phyloP scores from a whole-genome alignment of 2,888 invertebrate species.

The Carterocephalus palaemon region DNA sequence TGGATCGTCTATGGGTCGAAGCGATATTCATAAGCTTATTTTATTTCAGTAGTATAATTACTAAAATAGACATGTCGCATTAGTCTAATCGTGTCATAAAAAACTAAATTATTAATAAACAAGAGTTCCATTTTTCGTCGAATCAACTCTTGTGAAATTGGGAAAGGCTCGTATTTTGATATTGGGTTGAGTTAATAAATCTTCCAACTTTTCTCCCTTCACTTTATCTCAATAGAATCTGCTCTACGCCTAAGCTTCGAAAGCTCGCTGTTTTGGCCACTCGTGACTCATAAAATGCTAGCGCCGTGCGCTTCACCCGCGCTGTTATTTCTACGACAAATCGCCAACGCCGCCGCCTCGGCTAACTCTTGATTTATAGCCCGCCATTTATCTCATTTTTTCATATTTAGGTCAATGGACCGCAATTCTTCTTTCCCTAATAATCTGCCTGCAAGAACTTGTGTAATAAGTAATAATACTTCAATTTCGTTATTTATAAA shows the following conservation, averaged over 20 bases:
- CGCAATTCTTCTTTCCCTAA: conserved; percentile 9
- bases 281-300: conserved; percentile 47
- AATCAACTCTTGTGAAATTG: too few species aligned
- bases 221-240: background rate
- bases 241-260: background rate
- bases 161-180: too few species aligned
- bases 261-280: conserved; percentile 10
- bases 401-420: conserved; percentile 29
- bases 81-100: too few species aligned
- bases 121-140: too few species aligned
- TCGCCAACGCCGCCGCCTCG: conserved; percentile 43
- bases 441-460: background rate
- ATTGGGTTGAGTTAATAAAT: too few species aligned
- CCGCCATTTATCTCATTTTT: conserved; percentile 58
- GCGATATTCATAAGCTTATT: too few species aligned
- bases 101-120: too few species aligned
- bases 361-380: conserved; percentile 64
- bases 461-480: background rate
- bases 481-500: too few species aligned
- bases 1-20: too few species aligned
- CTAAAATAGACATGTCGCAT: too few species aligned
- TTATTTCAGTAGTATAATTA: too few species aligned
- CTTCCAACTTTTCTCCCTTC: too few species aligned
- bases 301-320: conserved; percentile 42
- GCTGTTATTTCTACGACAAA: conserved; percentile 54